These are phyloP conservation scores for Tipula lateralis DNA, from an alignment of 2,888 invertebrate species.

Conservation along the genomic window DNA sequence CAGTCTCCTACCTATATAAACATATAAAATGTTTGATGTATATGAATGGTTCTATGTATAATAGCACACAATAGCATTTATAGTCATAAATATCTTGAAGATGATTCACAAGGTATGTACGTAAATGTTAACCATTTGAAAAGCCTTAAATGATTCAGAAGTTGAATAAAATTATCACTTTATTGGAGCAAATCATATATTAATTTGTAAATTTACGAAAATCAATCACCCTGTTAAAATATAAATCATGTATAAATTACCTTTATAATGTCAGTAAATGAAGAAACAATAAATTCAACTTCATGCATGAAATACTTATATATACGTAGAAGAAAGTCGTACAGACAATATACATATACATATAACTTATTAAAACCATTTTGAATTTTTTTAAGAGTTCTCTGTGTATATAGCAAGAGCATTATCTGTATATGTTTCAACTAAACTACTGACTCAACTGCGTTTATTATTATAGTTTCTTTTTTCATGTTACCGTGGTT, in stretches of 20 bases:
- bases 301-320: background rate
- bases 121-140: no score
- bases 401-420: background rate
- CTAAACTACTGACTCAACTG: background rate
- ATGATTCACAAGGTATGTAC: no score
- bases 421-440: background rate
- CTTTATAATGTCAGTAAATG: background rate
- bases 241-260: background rate
- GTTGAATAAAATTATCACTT: no score
- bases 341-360: background rate
- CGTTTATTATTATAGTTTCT: background rate
- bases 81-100: no score
- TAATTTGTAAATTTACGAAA: no score
- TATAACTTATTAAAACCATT: background rate
- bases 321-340: background rate
- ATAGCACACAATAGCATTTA: no score
- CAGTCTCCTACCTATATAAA: no score
- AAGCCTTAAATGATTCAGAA: no score
- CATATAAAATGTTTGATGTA: no score
- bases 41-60: no score
- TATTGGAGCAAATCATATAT: no score
- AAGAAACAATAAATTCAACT: background rate
- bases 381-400: background rate
- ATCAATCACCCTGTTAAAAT: no score
- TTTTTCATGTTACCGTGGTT: background rate